A percentile compares a stretch with the other conserved stretches of the same genome.
Conservation (phyloP, 1,140 invertebrate species). For the Trichoplusia ni region DNA sequence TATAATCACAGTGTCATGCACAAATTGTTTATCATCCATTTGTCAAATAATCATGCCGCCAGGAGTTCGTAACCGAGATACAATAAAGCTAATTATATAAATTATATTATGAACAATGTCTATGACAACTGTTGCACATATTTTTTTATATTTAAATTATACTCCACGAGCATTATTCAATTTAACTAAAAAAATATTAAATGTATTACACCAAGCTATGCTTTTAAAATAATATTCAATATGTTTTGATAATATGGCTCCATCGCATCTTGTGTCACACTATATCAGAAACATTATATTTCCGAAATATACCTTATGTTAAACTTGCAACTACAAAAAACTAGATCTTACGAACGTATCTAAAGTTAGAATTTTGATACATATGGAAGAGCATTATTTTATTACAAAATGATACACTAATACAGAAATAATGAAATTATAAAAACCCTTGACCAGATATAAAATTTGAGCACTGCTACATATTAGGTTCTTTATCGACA, state of each 20-base stretch:
- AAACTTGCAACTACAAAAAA: conserved; percentile 27
- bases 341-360: conserved; percentile 21
- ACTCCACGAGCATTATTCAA: conserved; percentile 29
- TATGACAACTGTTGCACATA: conserved; percentile 25
- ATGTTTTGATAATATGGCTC: conserved; percentile 33
- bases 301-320: conserved; percentile 17
- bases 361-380: conserved; percentile 20
- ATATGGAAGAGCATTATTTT: conserved; percentile 20
- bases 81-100: conserved; percentile 27
- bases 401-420: conserved; percentile 16
- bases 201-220: conserved; percentile 39
- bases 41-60: conserved; percentile 22
- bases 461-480: conserved; percentile 25
- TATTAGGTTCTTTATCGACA: background rate
- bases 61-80: conserved; percentile 13
- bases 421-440: background rate
- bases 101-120: conserved; percentile 30
- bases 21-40: background rate
- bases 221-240: conserved; percentile 36
- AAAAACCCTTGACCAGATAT: conserved; percentile 3
- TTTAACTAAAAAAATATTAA: conserved; percentile 35
- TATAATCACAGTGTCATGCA: background rate
- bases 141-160: conserved; percentile 23
- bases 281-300: conserved; percentile 22
- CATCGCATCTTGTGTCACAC: conserved; percentile 26